phyloP scores from a whole-genome alignment of 2,888 invertebrate genomes.

The Spialia ferax region DNA sequence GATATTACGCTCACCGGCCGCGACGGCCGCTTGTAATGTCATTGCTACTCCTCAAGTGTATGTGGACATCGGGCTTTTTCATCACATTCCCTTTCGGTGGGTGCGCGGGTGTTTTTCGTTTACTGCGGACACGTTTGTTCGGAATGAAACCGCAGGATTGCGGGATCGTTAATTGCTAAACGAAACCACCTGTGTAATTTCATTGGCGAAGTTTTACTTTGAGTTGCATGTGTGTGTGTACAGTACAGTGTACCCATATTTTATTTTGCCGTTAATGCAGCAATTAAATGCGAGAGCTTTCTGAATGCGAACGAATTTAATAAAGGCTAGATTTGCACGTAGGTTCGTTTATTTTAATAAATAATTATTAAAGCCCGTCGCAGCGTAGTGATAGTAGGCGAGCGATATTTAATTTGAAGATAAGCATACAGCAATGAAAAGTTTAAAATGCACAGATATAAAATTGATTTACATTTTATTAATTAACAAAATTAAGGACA shows the following conservation, averaged over 20 bases:
- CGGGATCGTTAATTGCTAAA: conserved; percentile 81
- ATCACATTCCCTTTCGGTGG: conserved; percentile 84
- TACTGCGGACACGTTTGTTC: conserved; percentile 73
- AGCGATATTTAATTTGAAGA: conserved; percentile 32
- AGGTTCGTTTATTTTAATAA: conserved; percentile 38
- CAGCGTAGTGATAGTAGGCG: conserved; percentile 25
- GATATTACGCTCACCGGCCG: conserved; percentile 79
- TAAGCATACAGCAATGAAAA: background rate
- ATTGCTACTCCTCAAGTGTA: conserved; percentile 81
- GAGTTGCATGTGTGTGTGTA: conserved; percentile 52
- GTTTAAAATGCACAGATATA: background rate
- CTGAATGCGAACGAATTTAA: conserved; percentile 38
- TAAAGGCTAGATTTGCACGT: conserved; percentile 39
- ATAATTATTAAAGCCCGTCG: conserved; percentile 34
- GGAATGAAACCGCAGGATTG: conserved; percentile 81
- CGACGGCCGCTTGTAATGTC: conserved; percentile 80
- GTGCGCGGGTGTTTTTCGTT: conserved; percentile 75
- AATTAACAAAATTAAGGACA: background rate
- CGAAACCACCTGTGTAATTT: conserved; percentile 74
- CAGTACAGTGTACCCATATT: conserved; percentile 47
- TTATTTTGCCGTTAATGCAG: conserved; percentile 54
- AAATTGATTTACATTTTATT: background rate
- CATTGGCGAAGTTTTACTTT: conserved; percentile 67
- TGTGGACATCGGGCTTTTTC: conserved; percentile 85
- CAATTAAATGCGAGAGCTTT: conserved; percentile 47